phyloP scores from a whole-genome alignment of 1,140 invertebrate species.

The Prorops nasuta region DNA sequence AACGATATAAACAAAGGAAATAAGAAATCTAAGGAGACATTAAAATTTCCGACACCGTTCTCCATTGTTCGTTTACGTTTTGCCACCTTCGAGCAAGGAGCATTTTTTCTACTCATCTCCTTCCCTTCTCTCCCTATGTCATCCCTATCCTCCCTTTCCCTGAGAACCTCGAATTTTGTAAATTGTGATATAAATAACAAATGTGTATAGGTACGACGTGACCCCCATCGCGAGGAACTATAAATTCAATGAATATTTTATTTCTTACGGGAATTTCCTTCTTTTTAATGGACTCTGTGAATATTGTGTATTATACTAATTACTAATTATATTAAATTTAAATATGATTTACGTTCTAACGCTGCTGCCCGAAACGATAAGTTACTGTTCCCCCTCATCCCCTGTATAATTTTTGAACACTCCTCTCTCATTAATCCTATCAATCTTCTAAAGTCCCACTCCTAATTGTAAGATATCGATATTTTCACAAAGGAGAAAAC shows the following conservation, averaged over 20 bases:
- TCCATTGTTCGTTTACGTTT: conserved; percentile 19
- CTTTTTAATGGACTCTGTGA: conserved; percentile 55
- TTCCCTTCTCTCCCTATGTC: conserved; percentile 1
- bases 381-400: conserved; percentile 7
- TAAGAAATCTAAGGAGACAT: too few relatives aligned
- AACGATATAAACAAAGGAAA: too few relatives aligned
- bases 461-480: conserved; percentile 36
- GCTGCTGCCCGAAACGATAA: conserved; percentile 32
- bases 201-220: conserved; percentile 51
- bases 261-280: conserved; percentile 39
- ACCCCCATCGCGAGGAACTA: conserved; percentile 32
- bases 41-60: conserved; percentile 14
- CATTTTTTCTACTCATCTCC: conserved; percentile 12
- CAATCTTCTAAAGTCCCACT: too few relatives aligned
- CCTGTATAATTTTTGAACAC: too few relatives aligned
- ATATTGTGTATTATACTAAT: conserved; percentile 58
- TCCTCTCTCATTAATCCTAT: too few relatives aligned
- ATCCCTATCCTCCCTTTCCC: not conserved
- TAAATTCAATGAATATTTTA: conserved; percentile 42
- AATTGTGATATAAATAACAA: conserved; percentile 58
- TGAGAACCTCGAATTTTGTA: conserved; percentile 50
- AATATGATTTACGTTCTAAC: conserved; percentile 49
- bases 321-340: conserved; percentile 56
- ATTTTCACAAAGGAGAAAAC: conserved; percentile 24
- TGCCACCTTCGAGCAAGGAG: conserved; percentile 5